Evolutionary conservation across 2,888 invertebrate genomes (phyloP), one percentile per base, ranked within the genome.

Genomic region (Cryptosula pallasiana): DNA sequence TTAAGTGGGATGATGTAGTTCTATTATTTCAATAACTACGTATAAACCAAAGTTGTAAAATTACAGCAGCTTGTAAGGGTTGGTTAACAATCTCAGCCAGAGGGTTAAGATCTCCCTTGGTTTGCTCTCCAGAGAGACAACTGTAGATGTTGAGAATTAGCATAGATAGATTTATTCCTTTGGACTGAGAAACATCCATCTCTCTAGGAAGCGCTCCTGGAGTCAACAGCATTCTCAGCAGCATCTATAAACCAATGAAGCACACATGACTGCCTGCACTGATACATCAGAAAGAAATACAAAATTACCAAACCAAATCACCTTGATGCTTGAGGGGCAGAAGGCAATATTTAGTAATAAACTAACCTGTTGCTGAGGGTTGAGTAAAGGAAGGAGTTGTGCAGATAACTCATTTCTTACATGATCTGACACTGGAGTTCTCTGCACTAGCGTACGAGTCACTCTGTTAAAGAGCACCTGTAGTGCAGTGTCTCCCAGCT

Each of bases 171-270:
- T 63, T 63, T 16, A 63, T 63, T 32, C 63, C 63, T 9, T 32
- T 63, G 16, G 63, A 63, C 63, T 63, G 63, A 13, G 25, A 29
- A 20, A 63, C 63, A 32, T 63, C 63, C 63, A 63, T 63, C 63
- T 63, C 63, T 34, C 34, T 63, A 5, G 63, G 32, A 25, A 63
- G 63, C 9, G 29, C 25, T 5, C n/a, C 32, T 9, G 20, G 16
- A 25, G 13, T 27, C 32, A 63, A 13, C 13, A 63, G 32, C 63
- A 63, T 63, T 16, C 13, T 32, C 32, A 63, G 32, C 5, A 63
- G 32, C 13, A 32, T 63, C 63, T 63, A 34, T 13, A n/a, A n/a
- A n/a, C n/a, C n/a, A n/a, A n/a, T n/a, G n/a, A n/a, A n/a, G n/a
- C n/a, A n/a, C n/a, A n/a, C n/a, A n/a, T n/a, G n/a, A n/a, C n/a